Base-by-base conservation (phyloP, 2,888 invertebrate genomes). In the Sicus ferrugineus region DNA sequence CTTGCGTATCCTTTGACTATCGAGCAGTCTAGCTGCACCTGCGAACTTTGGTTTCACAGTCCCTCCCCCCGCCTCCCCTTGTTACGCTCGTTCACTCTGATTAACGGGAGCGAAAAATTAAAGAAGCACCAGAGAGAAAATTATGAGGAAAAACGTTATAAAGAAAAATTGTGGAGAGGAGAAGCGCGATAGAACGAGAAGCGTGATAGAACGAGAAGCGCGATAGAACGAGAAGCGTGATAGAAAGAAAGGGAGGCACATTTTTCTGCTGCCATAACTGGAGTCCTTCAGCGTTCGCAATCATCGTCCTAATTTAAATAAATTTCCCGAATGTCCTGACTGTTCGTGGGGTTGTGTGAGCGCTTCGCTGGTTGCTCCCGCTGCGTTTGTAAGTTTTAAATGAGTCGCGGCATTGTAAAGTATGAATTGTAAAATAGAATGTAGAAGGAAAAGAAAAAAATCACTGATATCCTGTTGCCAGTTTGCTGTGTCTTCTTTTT, bases 241-340 rank as follows among this genome's bases (percentile, higher is more conserved):
- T n/a, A 28, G 28, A 31, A 38, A 70, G 63, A 72, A 76, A 74
- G 75, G 30, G 69, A 23, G 46, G 52, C 30, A 61, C 50, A 23
- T 31, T 7, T 38, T 23, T 23, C 52, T 46, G 7, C 48, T 59
- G 23, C 30, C 48, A n/a, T 31, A 50, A 14, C 59, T 48, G 28
- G 52, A n/a, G n/a, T n/a, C n/a, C n/a, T n/a, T n/a, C n/a, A n/a
- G n/a, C 54, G 19, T 26, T 70, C 73, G 76, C 76, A 77, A 77
- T 77, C 77, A 77, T 77, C 77, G 75, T 75, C 75, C 76, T 77
- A 77, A 77, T 77, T 77, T 77, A 76, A 77, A 77, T 77, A 77
- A 76, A 76, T 75, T 76, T 72, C 73, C 72, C 76, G 74, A 62
- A 61, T 61, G 69, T 69, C 50, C 61, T 70, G 31, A 67, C 67